Percentiles rank a stretch among this genome's conserved stretches.
Evolutionary conservation across 2,797 vertebrate genomes (phyloP).

Genomic region (Enteromius unitaeniatus): DNA sequence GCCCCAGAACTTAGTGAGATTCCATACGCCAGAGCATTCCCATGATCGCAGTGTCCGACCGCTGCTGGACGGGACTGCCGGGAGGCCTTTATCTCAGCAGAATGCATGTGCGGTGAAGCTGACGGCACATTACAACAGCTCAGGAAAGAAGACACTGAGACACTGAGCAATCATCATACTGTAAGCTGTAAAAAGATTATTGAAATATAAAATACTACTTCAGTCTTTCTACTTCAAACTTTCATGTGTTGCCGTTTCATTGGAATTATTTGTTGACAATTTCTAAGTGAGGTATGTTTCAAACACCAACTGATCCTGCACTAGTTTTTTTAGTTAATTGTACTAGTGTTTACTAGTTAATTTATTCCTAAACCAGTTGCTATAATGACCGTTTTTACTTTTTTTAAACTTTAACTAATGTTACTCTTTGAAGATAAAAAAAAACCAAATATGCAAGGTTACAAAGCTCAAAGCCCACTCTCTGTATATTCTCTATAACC

Average conservation of each 20-base stretch:
- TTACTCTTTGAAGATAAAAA: background rate
- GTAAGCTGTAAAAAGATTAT: background rate
- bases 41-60: conserved; percentile 20
- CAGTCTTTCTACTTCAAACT: background rate
- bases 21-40: conserved; percentile 67
- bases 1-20: conserved; percentile 80
- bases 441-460: background rate
- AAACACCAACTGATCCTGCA: background rate
- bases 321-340: background rate
- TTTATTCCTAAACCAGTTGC: background rate
- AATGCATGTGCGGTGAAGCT: background rate
- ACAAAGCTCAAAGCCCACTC: background rate
- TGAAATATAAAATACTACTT: background rate
- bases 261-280: background rate
- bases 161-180: background rate
- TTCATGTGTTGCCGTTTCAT: background rate
- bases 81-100: conserved; percentile 48
- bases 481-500: background rate
- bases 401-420: background rate
- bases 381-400: background rate
- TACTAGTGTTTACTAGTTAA: background rate
- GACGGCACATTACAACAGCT: background rate
- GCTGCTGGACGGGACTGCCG: conserved; percentile 42
- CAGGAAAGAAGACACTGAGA: background rate
- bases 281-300: background rate